Evolutionary conservation across 2,888 invertebrate species (phyloP).

Genomic region (Pemphredon lugubris): DNA sequence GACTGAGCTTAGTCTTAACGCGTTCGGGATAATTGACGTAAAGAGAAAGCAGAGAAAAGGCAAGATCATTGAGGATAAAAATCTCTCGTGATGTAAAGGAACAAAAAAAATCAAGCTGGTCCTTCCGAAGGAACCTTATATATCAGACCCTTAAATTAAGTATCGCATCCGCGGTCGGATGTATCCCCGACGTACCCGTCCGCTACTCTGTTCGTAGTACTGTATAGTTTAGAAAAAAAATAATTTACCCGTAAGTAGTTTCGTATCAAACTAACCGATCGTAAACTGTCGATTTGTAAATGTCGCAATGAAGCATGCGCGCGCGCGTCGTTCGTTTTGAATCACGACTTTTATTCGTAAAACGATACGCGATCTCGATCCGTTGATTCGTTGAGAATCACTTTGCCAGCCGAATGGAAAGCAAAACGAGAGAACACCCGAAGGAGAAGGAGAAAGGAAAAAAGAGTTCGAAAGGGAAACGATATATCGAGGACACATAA

Average conservation of each 20-base stretch:
- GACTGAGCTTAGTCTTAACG: conserved; percentile 59
- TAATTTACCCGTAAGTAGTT: conserved; percentile 72
- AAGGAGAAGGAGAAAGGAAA: background rate
- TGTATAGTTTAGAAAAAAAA: conserved; percentile 57
- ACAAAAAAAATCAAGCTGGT: background rate
- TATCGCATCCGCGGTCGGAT: conserved; percentile 41
- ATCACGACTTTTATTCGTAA: conserved; percentile 1
- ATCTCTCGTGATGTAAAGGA: conserved; percentile 11
- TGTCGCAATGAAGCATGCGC: background rate
- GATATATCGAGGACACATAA: conserved; percentile 20
- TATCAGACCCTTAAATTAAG: conserved; percentile 54
- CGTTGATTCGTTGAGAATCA: too few relatives aligned
- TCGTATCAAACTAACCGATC: conserved; percentile 67
- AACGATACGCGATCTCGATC: conserved; percentile 15
- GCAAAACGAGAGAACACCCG: background rate
- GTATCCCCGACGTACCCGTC: conserved; percentile 60
- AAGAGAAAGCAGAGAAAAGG: background rate
- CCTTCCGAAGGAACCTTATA: conserved; percentile 14
- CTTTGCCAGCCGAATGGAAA: too few relatives aligned
- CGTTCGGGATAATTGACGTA: conserved; percentile 26
- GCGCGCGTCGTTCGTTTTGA: background rate
- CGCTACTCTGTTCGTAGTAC: conserved; percentile 53
- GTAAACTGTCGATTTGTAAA: conserved; percentile 12
- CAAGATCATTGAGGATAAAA: conserved; percentile 8
- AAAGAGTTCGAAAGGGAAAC: conserved; percentile 26